Evolutionary conservation across 1,140 invertebrate species (phyloP).

Genomic region (Drosophila persimilis): DNA sequence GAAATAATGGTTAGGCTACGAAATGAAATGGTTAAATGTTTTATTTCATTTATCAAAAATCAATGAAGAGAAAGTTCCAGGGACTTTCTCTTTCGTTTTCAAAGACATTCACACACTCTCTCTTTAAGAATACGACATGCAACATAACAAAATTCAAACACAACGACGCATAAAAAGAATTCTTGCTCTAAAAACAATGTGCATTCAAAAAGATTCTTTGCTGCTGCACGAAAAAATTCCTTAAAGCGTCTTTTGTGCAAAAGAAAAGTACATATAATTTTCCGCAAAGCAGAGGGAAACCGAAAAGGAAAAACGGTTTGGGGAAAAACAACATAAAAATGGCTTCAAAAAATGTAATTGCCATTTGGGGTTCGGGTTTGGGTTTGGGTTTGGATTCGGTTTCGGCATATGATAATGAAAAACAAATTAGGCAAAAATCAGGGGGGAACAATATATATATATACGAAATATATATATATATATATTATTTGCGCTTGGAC

Average conservation of each 20-base stretch:
- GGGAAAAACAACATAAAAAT: constrained; percentile 49
- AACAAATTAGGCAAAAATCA: constrained; percentile 70
- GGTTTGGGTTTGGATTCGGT: neutral
- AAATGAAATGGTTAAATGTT: constrained; percentile 32
- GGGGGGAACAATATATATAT: constrained; percentile 27
- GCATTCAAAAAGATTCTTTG: constrained; percentile 23
- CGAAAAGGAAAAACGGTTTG: constrained; percentile 29
- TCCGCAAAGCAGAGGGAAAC: constrained; percentile 6
- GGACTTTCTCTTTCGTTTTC: neutral
- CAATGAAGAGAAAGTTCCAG: constrained; percentile 37
- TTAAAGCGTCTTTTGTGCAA: constrained; percentile 56
- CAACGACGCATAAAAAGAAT: constrained; percentile 26
- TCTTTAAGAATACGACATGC: constrained; percentile 43
- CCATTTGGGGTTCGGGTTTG: constrained; percentile 58
- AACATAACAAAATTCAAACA: constrained; percentile 69
- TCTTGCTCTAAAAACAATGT: constrained; percentile 32
- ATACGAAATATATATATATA: constrained; percentile 27
- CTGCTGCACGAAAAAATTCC: constrained; percentile 21
- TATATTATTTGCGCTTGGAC: constrained; percentile 52
- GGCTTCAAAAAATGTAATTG: constrained; percentile 80
- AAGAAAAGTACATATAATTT: constrained; percentile 12
- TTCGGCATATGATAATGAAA: constrained; percentile 69
- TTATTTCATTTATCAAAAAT: constrained; percentile 57
- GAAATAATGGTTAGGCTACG: constrained; percentile 55
- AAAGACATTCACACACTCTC: constrained; percentile 31